Conservation (phyloP, 1,140 invertebrate genomes). For the Carcinoscorpius rotundicauda region DNA sequence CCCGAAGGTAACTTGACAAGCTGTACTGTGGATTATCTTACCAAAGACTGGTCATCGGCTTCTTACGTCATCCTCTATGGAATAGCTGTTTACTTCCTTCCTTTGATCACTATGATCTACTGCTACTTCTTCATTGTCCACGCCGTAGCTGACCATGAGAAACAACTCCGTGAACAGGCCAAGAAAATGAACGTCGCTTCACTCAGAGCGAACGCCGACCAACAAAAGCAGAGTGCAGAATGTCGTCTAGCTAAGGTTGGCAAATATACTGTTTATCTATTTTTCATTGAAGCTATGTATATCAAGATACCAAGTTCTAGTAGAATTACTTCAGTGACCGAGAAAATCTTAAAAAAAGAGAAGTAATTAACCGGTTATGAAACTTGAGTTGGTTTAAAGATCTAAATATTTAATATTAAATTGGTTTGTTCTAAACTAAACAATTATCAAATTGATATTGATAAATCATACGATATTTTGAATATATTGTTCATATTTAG, state of each 20-base stretch:
- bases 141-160: slow-evolving; percentile 65
- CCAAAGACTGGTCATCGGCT: slow-evolving; percentile 41
- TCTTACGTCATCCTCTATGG: slow-evolving; percentile 57
- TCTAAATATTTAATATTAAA: no score
- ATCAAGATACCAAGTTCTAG: no score
- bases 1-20: slow-evolving; percentile 78
- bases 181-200: slow-evolving; percentile 77
- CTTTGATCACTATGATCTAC: slow-evolving; percentile 56
- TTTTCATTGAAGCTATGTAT: slow-evolving; percentile 1
- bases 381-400: no score
- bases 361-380: no score
- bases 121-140: slow-evolving; percentile 67
- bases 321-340: no score
- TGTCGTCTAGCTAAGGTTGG: slow-evolving; percentile 56
- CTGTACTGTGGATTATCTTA: slow-evolving; percentile 70
- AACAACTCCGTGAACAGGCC: slow-evolving; percentile 66
- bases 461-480: no score
- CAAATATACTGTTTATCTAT: not conserved
- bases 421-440: no score
- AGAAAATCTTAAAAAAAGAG: no score
- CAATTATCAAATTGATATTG: no score
- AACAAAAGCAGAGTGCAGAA: slow-evolving; percentile 52
- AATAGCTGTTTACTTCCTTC: slow-evolving; percentile 55
- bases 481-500: no score
- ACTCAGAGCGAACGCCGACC: slow-evolving; percentile 49